Conservation (phyloP, 2,797 vertebrate species). For the Ceryle rudis region DNA sequence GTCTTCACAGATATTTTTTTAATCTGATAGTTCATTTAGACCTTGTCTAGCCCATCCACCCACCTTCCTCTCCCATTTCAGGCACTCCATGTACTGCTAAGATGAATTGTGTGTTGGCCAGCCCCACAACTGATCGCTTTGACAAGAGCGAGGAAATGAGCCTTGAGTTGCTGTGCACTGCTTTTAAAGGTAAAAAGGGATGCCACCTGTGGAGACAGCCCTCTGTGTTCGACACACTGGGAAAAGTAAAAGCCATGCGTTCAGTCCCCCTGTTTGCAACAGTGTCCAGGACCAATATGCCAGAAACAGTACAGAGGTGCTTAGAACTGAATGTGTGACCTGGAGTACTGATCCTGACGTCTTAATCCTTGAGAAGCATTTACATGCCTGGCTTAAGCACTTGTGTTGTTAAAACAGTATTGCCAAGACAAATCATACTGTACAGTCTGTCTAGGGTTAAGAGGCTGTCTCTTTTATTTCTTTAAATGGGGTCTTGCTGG, state of each 20-base stretch:
- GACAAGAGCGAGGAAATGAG: slow-evolving; percentile 4
- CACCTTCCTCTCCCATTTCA: not conserved
- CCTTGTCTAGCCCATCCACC: not conserved
- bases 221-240: slow-evolving; percentile 36
- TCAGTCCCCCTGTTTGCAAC: slow-evolving; percentile 79
- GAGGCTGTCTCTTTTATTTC: not conserved
- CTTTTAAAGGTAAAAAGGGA: not conserved
- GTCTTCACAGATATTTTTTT: not conserved
- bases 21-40: not conserved
- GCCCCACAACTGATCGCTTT: not conserved
- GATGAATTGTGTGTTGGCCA: not conserved
- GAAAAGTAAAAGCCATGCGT: slow-evolving; percentile 79
- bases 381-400: not conserved
- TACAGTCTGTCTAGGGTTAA: not conserved
- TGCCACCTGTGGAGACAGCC: not conserved
- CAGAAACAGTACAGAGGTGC: slow-evolving; percentile 73
- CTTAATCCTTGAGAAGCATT: not conserved
- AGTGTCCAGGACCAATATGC: slow-evolving; percentile 86
- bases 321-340: not conserved
- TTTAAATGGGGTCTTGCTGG: not conserved
- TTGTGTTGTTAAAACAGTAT: not conserved
- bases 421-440: not conserved
- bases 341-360: not conserved
- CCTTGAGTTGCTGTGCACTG: not conserved
- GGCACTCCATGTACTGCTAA: not conserved